Evolutionary conservation across 2,888 invertebrate species (phyloP).

Genomic region (Drosophila anomalata): DNA sequence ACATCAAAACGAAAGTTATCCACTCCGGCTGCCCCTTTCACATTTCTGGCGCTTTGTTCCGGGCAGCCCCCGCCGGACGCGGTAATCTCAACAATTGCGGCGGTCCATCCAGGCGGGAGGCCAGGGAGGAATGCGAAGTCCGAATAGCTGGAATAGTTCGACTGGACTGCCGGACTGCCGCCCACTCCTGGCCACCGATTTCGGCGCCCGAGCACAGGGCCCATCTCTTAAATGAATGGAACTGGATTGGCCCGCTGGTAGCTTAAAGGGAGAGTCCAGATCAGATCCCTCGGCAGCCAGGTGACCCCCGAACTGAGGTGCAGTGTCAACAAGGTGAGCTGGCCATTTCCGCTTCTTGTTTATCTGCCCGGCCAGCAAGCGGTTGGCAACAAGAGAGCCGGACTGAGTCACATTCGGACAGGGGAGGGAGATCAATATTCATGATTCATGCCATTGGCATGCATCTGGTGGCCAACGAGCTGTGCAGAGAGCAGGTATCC

Average conservation of each 20-base stretch:
- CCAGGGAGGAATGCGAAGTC: conserved; percentile 47
- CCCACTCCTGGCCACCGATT: too few relatives aligned
- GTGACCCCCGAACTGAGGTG: too few relatives aligned
- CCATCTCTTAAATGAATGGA: conserved; percentile 5
- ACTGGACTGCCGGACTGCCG: background rate
- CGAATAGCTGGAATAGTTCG: conserved; percentile 58
- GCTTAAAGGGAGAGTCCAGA: too few relatives aligned
- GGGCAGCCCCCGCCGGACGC: conserved; percentile 11
- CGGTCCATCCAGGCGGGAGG: too few relatives aligned
- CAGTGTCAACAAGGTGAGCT: conserved; percentile 13
- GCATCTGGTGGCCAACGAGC: conserved; percentile 43
- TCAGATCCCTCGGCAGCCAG: too few relatives aligned
- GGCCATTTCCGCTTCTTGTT: conserved; percentile 40
- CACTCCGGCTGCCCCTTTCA: conserved; percentile 1
- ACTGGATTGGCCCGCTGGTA: background rate
- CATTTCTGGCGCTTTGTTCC: conserved; percentile 10
- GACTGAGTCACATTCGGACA: conserved; percentile 31
- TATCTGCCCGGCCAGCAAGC: conserved; percentile 40
- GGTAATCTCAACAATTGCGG: conserved; percentile 33
- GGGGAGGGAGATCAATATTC: conserved; percentile 64
- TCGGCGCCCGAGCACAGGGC: background rate
- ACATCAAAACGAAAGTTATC: conserved; percentile 50
- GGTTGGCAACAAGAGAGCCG: conserved; percentile 26
- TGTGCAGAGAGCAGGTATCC: background rate
- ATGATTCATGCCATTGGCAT: conserved; percentile 69